These are phyloP conservation scores for Megathymus violae DNA, from an alignment of 1,140 invertebrate species.

Conservation along the genomic window DNA sequence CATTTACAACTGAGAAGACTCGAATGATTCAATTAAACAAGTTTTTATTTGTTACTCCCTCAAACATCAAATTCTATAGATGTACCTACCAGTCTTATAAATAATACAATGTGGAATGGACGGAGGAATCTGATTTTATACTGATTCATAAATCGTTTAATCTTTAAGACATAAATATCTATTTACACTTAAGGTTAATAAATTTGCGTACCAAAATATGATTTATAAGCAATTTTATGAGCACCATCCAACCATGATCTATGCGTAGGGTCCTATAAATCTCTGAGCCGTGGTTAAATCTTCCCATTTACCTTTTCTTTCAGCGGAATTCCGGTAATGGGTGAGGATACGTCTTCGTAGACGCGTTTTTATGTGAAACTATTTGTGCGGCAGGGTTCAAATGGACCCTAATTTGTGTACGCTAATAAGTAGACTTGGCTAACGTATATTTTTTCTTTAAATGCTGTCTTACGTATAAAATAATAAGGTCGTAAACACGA, in stretches of 20 bases:
- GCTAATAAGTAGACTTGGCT: conserved; percentile 37
- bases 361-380: conserved; percentile 37
- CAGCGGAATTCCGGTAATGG: conserved; percentile 14
- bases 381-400: conserved; percentile 34
- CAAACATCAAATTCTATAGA: background rate
- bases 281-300: conserved; percentile 10
- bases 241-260: conserved; percentile 8
- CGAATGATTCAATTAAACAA: background rate
- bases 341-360: conserved; percentile 29
- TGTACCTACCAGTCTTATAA: no score
- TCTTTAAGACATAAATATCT: background rate
- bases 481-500: background rate
- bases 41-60: conserved; percentile 3
- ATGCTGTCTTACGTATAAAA: background rate
- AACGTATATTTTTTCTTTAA: conserved; percentile 16
- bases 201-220: background rate
- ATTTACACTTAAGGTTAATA: background rate
- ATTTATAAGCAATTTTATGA: conserved; percentile 2
- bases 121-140: no score
- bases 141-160: background rate
- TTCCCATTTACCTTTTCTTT: conserved; percentile 21
- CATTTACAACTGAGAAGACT: background rate
- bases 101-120: no score
- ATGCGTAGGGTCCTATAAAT: conserved; percentile 12
- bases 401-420: conserved; percentile 45